phyloP scores from a whole-genome alignment of 2,113 vertebrate genomes.

The Azemiops feae region DNA sequence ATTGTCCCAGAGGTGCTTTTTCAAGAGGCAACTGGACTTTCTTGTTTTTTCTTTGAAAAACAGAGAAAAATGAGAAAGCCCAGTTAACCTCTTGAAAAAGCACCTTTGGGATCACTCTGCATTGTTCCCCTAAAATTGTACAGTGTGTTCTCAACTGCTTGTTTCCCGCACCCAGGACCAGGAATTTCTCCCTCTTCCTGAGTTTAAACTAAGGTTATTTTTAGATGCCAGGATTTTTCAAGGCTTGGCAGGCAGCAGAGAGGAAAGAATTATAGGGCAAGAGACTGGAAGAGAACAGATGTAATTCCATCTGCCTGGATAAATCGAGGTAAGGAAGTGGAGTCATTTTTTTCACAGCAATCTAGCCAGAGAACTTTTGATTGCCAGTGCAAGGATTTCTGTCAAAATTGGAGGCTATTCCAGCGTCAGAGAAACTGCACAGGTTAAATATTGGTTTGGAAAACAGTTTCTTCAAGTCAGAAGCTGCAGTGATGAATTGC shows the following conservation, averaged over 20 bases:
- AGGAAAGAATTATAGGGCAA: background rate
- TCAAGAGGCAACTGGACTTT: no score
- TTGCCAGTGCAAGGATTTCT: background rate
- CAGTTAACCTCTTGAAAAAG: no score
- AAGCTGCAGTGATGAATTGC: background rate
- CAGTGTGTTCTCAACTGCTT: background rate
- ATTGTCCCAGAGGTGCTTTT: no score
- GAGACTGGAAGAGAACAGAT: background rate
- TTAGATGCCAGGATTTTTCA: background rate
- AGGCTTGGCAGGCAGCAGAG: background rate
- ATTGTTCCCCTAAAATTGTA: background rate
- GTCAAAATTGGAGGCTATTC: background rate
- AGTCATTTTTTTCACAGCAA: no score
- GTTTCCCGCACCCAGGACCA: no score
- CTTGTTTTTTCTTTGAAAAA: no score
- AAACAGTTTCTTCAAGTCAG: background rate
- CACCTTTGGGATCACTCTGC: background rate
- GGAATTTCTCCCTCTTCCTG: background rate
- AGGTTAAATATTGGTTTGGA: background rate
- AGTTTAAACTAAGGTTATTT: conserved; percentile 13
- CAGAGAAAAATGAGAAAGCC: no score
- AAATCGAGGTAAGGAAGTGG: background rate
- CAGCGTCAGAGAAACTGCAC: background rate
- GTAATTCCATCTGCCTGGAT: background rate
- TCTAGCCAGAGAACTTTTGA: background rate